Evolutionary conservation across 2,888 invertebrate genomes (phyloP), one percentile per base, ranked within the genome.

Genomic region (Galeruca laticollis): DNA sequence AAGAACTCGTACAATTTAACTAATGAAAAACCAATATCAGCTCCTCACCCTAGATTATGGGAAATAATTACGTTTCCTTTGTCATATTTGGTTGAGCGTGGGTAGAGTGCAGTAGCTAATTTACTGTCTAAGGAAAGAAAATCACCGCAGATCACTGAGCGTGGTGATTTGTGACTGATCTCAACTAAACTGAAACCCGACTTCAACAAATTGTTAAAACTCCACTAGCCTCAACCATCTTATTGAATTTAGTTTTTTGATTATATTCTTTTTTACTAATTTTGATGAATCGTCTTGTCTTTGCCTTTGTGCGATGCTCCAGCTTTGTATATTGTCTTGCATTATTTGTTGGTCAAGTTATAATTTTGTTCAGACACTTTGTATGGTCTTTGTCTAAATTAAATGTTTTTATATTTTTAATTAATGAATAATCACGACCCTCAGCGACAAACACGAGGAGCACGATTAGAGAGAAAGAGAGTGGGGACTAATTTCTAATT

Each of bases 131-230:
- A n/a, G n/a, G n/a, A n/a, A n/a, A n/a, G n/a, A n/a, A n/a, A n/a
- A n/a, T n/a, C n/a, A n/a, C n/a, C n/a, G n/a, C n/a, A n/a, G n/a
- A n/a, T n/a, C n/a, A n/a, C n/a, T n/a, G n/a, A n/a, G n/a, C n/a
- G n/a, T n/a, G n/a, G n/a, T n/a, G n/a, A n/a, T n/a, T n/a, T n/a
- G n/a, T n/a, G n/a, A n/a, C n/a, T n/a, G n/a, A n/a, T n/a, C n/a
- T n/a, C n/a, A n/a, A n/a, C n/a, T n/a, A n/a, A n/a, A n/a, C n/a
- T n/a, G n/a, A n/a, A n/a, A n/a, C n/a, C n/a, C n/a, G n/a, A n/a
- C n/a, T n/a, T n/a, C n/a, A 43, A 43, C 13, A 43, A 43, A 43
- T 43, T 43, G 43, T 43, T 43, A 43, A 5, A 43, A n/a, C n/a
- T n/a, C n/a, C n/a, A n/a, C n/a, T n/a, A n/a, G n/a, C n/a, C n/a